These are phyloP conservation scores for Archivesica marissinica DNA, from an alignment of 1,140 invertebrate genomes.

Conservation along the genomic window DNA sequence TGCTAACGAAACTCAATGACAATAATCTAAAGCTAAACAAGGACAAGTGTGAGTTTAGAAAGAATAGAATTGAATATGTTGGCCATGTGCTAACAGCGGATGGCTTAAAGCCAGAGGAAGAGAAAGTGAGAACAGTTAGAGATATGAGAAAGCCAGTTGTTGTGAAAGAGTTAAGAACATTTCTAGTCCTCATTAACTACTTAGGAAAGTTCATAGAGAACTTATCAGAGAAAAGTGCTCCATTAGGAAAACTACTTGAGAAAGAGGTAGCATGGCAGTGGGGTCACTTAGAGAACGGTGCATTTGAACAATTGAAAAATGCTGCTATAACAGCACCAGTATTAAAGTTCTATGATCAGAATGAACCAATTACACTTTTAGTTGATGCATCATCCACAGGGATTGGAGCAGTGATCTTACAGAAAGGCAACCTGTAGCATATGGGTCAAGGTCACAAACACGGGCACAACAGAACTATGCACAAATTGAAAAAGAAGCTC, in stretches of 20 bases:
- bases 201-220: constrained; percentile 68
- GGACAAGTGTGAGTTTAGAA: constrained; percentile 47
- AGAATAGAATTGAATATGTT: constrained; percentile 23
- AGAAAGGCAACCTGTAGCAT: constrained; percentile 68
- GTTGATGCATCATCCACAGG: constrained; percentile 50
- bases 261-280: constrained; percentile 47
- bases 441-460: constrained; percentile 63
- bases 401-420: constrained; percentile 47
- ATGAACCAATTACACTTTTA: background rate
- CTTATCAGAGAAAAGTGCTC: constrained; percentile 62
- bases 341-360: constrained; percentile 67
- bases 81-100: constrained; percentile 63
- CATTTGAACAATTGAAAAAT: constrained; percentile 36
- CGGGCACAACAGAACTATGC: constrained; percentile 62
- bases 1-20: constrained; percentile 28
- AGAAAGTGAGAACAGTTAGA: constrained; percentile 81
- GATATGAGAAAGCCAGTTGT: constrained; percentile 81
- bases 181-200: constrained; percentile 68
- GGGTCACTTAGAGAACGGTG: constrained; percentile 52
- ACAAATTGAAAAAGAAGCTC: constrained; percentile 68
- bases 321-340: constrained; percentile 7
- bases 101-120: constrained; percentile 80
- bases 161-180: constrained; percentile 65
- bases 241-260: constrained; percentile 65
- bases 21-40: constrained; percentile 51